Conservation (phyloP, 2,888 invertebrate species). For the Zelleria hepariella region DNA sequence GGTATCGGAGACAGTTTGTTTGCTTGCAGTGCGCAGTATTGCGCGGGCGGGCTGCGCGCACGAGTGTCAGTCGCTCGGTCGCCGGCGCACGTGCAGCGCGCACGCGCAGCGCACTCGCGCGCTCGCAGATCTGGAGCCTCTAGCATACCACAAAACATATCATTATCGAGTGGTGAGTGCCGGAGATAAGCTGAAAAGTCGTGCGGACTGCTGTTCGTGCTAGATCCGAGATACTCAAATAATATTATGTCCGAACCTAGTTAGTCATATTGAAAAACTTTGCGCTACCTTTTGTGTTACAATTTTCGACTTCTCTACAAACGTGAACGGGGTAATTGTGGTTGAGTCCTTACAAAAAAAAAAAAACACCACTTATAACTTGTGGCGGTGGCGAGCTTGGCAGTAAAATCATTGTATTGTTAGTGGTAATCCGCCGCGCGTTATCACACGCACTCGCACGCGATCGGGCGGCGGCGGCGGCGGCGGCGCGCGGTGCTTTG, state of each 20-base stretch:
- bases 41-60: conserved; percentile 5
- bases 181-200: too few relatives aligned
- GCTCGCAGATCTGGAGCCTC: background rate
- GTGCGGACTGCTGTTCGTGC: too few relatives aligned
- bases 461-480: background rate
- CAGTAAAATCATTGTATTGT: too few relatives aligned
- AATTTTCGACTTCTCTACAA: background rate
- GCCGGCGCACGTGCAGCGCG: background rate
- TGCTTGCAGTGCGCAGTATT: background rate
- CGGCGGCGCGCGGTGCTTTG: background rate
- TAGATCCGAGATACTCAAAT: too few relatives aligned
- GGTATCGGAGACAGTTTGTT: too few relatives aligned
- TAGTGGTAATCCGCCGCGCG: background rate
- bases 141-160: background rate
- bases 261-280: too few relatives aligned
- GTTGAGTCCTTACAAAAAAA: too few relatives aligned
- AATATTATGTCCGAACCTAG: too few relatives aligned
- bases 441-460: background rate
- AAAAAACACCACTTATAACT: too few relatives aligned
- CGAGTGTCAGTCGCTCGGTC: background rate
- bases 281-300: background rate
- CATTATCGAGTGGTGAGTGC: background rate
- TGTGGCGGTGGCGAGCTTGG: background rate
- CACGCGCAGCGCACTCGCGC: background rate
- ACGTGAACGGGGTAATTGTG: background rate